Base-by-base conservation (phyloP, 2,113 vertebrate genomes). In the Sinocyclocheilus anshuiensis region DNA sequence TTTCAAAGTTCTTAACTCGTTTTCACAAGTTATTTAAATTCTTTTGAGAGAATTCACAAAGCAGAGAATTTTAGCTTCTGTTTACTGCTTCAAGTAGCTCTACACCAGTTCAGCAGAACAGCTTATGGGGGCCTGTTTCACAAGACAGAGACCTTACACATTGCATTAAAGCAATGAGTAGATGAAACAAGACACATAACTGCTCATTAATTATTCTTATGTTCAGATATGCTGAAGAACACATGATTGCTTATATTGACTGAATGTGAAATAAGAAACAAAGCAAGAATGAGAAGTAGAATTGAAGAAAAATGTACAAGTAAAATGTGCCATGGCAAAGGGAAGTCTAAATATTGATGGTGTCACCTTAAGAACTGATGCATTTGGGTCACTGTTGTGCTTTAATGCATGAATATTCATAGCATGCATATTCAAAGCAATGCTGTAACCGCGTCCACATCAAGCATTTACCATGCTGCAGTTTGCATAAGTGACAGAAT, bases 381-480 rank as follows among this genome's bases (percentile, higher is more conserved):
- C 42, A 55, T 83, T 74, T 57, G 29, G 67, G 50, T 5, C 81
- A 55, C 29, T 1, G 29, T 72, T 57, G 24, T 83, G 81, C 26
- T 74, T 83, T 33, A 83, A 72, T 4, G 48, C 20, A 72, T 83
- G 67, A 83, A 83, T 83, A 72, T 83, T 83, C 81, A 83, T 83
- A 24, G 12, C 3, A 26, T 67, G 59, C 15, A 72, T 42, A 83
- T 57, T 72, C 20, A 83, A 72, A 72, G 48, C 26, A 71, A 29
- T 55, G 45, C 11, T 72, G 12, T 83, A 83, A 33, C 65, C 48
- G 18, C 13, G 6, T 83, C 61, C 39, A 81, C 79, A 82, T 82
- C 53, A 69, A 82, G 63, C 67, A 83, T 55, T 83, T 72, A 72
- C 42, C 72, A 22, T 72, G 81, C 81, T 83, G 45, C 48, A 83